Percentiles rank a stretch among this genome's conserved stretches.
Evolutionary conservation across 2,888 invertebrate genomes (phyloP).

Genomic region (Abrostola tripartita): DNA sequence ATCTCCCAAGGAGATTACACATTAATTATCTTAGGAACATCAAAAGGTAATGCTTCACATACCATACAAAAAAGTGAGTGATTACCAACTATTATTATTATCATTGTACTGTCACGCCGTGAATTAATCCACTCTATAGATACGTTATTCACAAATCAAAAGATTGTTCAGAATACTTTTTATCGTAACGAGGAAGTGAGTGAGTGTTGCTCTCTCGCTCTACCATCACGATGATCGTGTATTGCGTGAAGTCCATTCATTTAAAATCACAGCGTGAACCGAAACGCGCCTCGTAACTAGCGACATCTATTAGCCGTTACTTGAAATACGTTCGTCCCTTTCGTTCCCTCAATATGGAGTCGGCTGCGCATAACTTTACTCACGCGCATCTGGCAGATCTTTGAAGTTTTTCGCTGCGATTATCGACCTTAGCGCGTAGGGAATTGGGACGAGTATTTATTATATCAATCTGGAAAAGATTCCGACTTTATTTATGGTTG

Average conservation of each 20-base stretch:
- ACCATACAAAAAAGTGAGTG: constrained; percentile 60
- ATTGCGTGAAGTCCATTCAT: constrained; percentile 57
- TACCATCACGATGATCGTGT: constrained; percentile 51
- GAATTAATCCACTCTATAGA: constrained; percentile 61
- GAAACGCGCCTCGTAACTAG: constrained; percentile 61
- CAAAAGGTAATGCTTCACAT: constrained; percentile 35
- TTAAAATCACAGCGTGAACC: constrained; percentile 53
- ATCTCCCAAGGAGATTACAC: constrained; percentile 32
- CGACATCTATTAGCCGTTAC: constrained; percentile 65
- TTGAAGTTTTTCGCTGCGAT: constrained; percentile 41
- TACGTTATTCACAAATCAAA: constrained; percentile 55
- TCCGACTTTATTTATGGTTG: constrained; percentile 81
- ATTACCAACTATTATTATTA: constrained; percentile 61
- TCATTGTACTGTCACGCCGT: constrained; percentile 61
- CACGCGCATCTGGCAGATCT: constrained; percentile 74
- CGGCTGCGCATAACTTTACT: constrained; percentile 66
- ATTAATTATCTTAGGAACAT: constrained; percentile 48
- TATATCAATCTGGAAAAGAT: constrained; percentile 63
- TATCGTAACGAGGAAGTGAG: constrained; percentile 57
- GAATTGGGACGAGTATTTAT: constrained; percentile 58
- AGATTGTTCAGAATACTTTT: constrained; percentile 51
- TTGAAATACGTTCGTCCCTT: constrained; percentile 61
- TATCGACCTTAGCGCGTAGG: constrained; percentile 53
- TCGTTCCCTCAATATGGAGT: constrained; percentile 46
- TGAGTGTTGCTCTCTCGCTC: constrained; percentile 49